Base-by-base conservation (phyloP, 2,113 vertebrate genomes). In the Herpailurus yagouaroundi region DNA sequence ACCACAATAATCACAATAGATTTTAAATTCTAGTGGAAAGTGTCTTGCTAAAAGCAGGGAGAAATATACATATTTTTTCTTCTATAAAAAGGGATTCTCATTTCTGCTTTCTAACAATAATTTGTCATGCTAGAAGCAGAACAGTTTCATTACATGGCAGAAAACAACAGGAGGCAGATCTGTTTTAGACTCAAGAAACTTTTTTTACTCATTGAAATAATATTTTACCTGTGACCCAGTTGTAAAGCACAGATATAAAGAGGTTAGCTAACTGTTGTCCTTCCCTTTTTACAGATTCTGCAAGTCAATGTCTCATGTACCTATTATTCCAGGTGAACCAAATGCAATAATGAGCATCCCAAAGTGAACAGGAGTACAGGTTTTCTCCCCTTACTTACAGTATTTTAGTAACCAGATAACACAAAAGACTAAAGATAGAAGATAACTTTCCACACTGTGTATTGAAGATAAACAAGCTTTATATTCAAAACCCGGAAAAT, bases 71-170 rank as follows among this genome's bases (percentile, higher is more conserved):
- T 41, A 18, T 36, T 77, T 31, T 74, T 63, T 80, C 45, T 38
- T 31, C 18, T 74, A 23, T 48, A 10, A 15, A 5, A 94, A 89
- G 7, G 5, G 8, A 38, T 83, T 71, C 63, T 93, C 27, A 63
- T 80, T 76, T 94, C 36, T 38, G 23, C 64, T 86, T 63, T 66
- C 25, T 85, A 55, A 69, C 25, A 90, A 50, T 57, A 85, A 90
- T 92, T 77, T 21, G 80, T 74, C n/a, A 63, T 64, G 15, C 10
- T 73, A 18, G 31, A 77, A 96, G 16, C 21, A 45, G 73, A 86
- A 94, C 15, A 73, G 66, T 71, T 86, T 69, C 10, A 73, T 71
- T 82, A 82, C 21, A 86, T n/a, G 29, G 33, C 15, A 66, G 79
- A 86, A 86, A 76, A 55, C 21, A 13, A 82, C 41, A 87, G 33